Conservation (phyloP, 37 sponge, comb jelly and placozoan genomes). For the Ephydatia muelleri region DNA sequence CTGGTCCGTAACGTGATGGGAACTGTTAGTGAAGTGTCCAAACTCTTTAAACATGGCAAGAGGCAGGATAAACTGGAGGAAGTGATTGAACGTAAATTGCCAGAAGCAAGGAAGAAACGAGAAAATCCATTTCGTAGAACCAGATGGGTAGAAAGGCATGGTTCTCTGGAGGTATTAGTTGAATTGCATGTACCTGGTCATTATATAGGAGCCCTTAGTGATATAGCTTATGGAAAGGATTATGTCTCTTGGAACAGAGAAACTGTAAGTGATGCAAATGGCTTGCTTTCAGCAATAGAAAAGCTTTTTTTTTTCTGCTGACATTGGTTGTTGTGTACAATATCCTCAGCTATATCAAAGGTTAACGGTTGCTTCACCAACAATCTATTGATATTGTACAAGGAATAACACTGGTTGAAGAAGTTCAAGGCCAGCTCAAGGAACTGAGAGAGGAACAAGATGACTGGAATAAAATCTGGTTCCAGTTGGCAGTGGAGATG, state of each 20-base stretch:
- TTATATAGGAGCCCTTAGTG: slow-evolving; percentile 14
- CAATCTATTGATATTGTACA: slow-evolving; percentile 8
- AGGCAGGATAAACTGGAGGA: slow-evolving; percentile 43
- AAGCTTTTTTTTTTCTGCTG: slow-evolving; percentile 15
- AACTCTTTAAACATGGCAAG: slow-evolving; percentile 50
- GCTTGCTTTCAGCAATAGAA: slow-evolving; percentile 43
- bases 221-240: slow-evolving; percentile 38
- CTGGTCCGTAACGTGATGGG: slow-evolving; percentile 60
- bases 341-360: slow-evolving; percentile 10
- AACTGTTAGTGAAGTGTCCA: slow-evolving; percentile 40
- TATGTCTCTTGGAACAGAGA: slow-evolving; percentile 35
- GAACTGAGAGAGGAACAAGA: not conserved
- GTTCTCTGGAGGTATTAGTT: slow-evolving; percentile 22
- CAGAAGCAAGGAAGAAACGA: slow-evolving; percentile 25
- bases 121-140: slow-evolving; percentile 47
- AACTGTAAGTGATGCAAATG: slow-evolving; percentile 40
- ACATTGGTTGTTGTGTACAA: slow-evolving; percentile 5
- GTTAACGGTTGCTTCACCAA: not conserved
- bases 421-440: slow-evolving; percentile 8
- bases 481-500: no score
- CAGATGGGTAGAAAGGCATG: no score
- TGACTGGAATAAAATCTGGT: slow-evolving; percentile 8
- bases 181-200: slow-evolving; percentile 33
- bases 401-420: slow-evolving; percentile 4
- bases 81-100: slow-evolving; percentile 26